A percentile compares a stretch with the other conserved stretches of the same genome.
phyloP scores from a whole-genome alignment of 2,888 invertebrate genomes.

The Margaritifera margaritifera region DNA sequence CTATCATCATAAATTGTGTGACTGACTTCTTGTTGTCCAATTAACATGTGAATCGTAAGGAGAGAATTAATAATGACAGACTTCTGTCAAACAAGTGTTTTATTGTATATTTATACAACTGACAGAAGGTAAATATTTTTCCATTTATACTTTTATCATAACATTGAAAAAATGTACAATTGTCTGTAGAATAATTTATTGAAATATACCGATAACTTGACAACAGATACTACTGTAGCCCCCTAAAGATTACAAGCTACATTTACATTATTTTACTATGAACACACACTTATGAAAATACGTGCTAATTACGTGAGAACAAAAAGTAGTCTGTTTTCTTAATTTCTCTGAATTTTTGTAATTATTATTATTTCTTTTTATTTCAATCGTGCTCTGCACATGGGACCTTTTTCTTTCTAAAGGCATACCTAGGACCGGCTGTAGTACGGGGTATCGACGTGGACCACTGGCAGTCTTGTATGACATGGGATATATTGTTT shows the following conservation, averaged over 20 bases:
- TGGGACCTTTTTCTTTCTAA: constrained; percentile 4
- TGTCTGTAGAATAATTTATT: too few relatives aligned
- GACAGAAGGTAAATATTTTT: too few relatives aligned
- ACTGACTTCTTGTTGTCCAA: too few relatives aligned
- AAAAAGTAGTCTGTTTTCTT: background rate
- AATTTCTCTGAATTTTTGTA: background rate
- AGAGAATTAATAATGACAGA: too few relatives aligned
- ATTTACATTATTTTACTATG: background rate
- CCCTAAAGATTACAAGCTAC: background rate
- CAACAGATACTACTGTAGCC: background rate
- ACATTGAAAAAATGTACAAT: too few relatives aligned
- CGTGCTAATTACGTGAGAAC: background rate
- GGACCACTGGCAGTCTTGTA: constrained; percentile 46
- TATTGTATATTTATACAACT: too few relatives aligned
- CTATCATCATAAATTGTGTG: too few relatives aligned
- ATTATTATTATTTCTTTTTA: background rate
- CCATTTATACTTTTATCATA: too few relatives aligned
- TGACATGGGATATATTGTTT: constrained; percentile 31
- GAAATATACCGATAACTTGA: background rate
- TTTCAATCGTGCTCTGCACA: background rate
- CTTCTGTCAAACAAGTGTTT: too few relatives aligned
- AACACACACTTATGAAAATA: background rate
- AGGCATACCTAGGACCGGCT: constrained; percentile 30
- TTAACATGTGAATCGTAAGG: too few relatives aligned
- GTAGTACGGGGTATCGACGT: constrained; percentile 32